A percentile compares a stretch with the other conserved stretches of the same genome.
These are phyloP conservation scores for Eutrigla gurnardus DNA, from an alignment of 2,797 vertebrate species.

Conservation along the genomic window DNA sequence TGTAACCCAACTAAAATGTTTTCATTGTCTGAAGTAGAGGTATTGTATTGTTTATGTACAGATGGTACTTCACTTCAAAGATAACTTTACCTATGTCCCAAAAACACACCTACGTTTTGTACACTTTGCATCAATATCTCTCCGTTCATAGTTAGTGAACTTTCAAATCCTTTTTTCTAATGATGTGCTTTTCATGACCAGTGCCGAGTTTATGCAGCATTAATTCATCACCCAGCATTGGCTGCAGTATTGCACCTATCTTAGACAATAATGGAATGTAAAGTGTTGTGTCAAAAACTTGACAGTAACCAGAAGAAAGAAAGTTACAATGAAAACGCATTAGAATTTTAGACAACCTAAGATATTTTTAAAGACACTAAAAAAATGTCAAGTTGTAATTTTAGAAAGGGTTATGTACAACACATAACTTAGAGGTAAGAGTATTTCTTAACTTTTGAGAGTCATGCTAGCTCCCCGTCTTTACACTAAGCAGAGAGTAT, in stretches of 20 bases:
- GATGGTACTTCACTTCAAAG: neutral
- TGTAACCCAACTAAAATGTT: neutral
- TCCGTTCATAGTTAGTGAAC: neutral
- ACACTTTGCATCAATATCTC: neutral
- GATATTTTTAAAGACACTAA: neutral
- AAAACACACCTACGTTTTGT: neutral
- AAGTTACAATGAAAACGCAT: neutral
- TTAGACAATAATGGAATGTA: neutral
- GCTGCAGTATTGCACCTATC: neutral
- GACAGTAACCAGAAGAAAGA: neutral
- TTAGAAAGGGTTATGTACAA: neutral
- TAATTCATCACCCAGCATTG: neutral
- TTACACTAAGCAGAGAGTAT: neutral
- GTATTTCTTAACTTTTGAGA: neutral
- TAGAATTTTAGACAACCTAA: neutral
- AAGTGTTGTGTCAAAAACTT: constrained; percentile 2
- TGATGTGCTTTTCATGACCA: neutral
- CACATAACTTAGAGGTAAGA: neutral
- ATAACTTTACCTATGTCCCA: neutral
- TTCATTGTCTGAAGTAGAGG: neutral
- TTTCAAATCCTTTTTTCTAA: neutral
- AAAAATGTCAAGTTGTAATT: neutral
- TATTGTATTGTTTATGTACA: neutral
- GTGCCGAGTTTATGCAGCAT: neutral
- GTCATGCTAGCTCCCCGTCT: neutral